Percentiles rank a stretch among this genome's conserved stretches.
These are phyloP conservation scores for Macrosiphum euphorbiae DNA, from an alignment of 2,888 invertebrate species.

Conservation along the genomic window DNA sequence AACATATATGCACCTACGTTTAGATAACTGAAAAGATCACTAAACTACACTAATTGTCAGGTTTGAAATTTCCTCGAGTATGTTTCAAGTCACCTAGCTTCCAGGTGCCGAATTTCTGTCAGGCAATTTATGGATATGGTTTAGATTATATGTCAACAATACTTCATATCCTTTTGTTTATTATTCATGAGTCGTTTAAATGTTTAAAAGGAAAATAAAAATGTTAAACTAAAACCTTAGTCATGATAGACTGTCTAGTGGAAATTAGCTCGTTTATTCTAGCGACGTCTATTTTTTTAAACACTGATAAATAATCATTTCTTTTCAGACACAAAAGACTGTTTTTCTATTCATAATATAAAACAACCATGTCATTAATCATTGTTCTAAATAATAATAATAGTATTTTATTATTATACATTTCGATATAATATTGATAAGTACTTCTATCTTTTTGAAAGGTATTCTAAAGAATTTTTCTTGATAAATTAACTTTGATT, in stretches of 20 bases:
- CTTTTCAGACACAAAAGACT: conserved; percentile 39
- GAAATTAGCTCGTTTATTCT: conserved; percentile 32
- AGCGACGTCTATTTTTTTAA: conserved; percentile 35
- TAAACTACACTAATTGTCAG: background rate
- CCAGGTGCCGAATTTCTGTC: background rate
- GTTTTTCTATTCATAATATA: conserved; percentile 30
- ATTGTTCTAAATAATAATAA: conserved; percentile 50
- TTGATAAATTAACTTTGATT: background rate
- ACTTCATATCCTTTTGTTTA: conserved; percentile 5
- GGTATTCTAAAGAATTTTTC: background rate
- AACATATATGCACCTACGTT: background rate
- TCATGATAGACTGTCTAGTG: conserved; percentile 38
- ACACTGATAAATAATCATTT: conserved; percentile 26
- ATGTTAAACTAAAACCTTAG: conserved; percentile 46
- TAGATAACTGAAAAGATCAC: background rate
- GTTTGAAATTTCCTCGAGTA: background rate
- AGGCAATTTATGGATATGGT: background rate
- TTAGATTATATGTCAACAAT: background rate
- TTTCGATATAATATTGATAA: conserved; percentile 17
- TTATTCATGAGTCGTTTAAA: conserved; percentile 34
- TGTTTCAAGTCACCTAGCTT: background rate
- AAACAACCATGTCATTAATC: conserved; percentile 49
- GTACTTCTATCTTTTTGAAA: background rate
- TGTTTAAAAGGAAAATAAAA: conserved; percentile 31
- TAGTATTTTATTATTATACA: conserved; percentile 4